Conservation (phyloP, 2,113 vertebrate species). For the Tachycineta bicolor region DNA sequence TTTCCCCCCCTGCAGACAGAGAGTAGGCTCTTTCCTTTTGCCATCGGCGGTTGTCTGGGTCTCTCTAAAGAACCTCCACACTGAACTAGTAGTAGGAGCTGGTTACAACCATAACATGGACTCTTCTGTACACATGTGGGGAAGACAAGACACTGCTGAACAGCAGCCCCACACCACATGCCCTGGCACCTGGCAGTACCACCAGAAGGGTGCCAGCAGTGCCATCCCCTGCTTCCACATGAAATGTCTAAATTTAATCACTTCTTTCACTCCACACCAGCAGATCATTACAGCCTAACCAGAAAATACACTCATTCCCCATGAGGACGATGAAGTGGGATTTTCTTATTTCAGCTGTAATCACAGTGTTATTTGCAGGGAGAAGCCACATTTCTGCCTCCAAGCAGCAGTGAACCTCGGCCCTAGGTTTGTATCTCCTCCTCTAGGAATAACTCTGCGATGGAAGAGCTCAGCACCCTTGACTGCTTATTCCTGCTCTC, state of each 20-base stretch:
- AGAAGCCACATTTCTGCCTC: neutral
- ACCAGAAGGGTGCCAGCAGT: no score
- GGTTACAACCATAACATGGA: neutral
- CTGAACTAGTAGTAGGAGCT: neutral
- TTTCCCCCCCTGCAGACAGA: no score
- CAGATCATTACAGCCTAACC: neutral
- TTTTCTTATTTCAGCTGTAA: neutral
- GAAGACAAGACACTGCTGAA: neutral
- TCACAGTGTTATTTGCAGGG: neutral
- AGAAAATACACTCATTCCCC: neutral
- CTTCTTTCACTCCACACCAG: neutral
- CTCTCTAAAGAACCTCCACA: no score
- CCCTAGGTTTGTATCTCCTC: neutral
- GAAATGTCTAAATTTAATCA: neutral
- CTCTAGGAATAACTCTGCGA: neutral
- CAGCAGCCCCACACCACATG: neutral
- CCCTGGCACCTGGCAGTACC: neutral
- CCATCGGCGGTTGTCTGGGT: no score
- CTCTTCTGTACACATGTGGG: rapidly evolving
- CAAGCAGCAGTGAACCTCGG: neutral
- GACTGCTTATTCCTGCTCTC: neutral
- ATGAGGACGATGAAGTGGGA: neutral
- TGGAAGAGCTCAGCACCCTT: neutral
- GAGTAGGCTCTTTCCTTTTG: no score
- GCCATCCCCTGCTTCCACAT: neutral